Percentiles rank a stretch among this genome's conserved stretches.
These are phyloP conservation scores for Mamestra brassicae DNA, from an alignment of 2,888 invertebrate genomes.

Conservation along the genomic window DNA sequence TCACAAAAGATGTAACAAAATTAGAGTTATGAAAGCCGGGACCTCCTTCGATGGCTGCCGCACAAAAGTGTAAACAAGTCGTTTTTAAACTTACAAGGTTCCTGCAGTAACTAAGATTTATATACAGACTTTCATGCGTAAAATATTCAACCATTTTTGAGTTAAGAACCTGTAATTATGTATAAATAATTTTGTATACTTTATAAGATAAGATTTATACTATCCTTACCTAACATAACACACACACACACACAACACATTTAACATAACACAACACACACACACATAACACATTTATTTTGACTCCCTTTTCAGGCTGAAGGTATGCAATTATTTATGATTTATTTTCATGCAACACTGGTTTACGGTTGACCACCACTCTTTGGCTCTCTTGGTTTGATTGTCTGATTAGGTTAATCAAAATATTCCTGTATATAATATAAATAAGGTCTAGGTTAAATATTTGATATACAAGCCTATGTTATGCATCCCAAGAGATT, in stretches of 20 bases:
- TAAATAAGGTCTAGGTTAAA: neutral
- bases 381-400: neutral
- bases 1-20: conserved; percentile 69
- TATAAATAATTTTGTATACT: too few species aligned
- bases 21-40: conserved; percentile 69
- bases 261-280: too few species aligned
- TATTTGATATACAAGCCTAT: conserved; percentile 1
- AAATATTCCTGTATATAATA: too few species aligned
- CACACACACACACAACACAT: too few species aligned
- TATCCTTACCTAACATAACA: too few species aligned
- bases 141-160: too few species aligned
- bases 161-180: too few species aligned
- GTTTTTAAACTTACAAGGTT: conserved; percentile 67
- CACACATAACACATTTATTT: too few species aligned
- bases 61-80: conserved; percentile 68
- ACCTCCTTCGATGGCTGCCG: conserved; percentile 56
- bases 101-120: conserved; percentile 20
- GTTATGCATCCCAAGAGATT: neutral
- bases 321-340: neutral
- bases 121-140: neutral
- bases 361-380: neutral
- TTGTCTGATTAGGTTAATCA: neutral
- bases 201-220: too few species aligned
- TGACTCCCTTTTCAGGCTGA: too few species aligned
- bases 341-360: too few species aligned